phyloP scores from a whole-genome alignment of 2,888 invertebrate species.

The Latheticus oryzae region DNA sequence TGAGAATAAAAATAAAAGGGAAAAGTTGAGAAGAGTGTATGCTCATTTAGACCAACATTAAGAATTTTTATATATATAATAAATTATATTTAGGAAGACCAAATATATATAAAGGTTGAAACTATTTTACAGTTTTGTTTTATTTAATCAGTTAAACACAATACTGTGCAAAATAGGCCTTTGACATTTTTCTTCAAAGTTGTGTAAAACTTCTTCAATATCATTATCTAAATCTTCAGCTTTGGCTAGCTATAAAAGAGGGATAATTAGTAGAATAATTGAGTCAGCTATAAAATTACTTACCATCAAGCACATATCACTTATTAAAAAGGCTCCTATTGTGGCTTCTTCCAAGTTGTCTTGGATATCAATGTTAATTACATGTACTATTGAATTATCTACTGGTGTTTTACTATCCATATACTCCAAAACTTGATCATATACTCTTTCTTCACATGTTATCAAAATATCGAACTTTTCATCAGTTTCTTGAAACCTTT shows the following conservation, averaged over 20 bases:
- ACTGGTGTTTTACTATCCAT: slow-evolving; percentile 84
- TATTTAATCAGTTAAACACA: slow-evolving; percentile 83
- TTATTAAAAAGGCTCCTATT: slow-evolving; percentile 97
- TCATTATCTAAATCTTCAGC: slow-evolving; percentile 96
- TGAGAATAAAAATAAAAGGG: slow-evolving; percentile 89
- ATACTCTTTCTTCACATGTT: slow-evolving; percentile 98
- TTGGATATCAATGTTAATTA: slow-evolving; percentile 98
- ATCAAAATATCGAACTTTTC: slow-evolving; percentile 96
- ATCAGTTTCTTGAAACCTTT: slow-evolving; percentile 89
- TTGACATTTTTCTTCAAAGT: slow-evolving; percentile 90
- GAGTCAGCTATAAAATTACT: slow-evolving; percentile 16
- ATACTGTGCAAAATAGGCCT: slow-evolving; percentile 93
- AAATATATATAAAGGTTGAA: slow-evolving; percentile 35
- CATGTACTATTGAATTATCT: slow-evolving; percentile 90
- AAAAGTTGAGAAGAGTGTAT: slow-evolving; percentile 90
- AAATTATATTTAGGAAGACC: slow-evolving; percentile 40
- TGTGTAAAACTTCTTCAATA: slow-evolving; percentile 94
- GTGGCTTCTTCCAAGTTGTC: slow-evolving; percentile 99
- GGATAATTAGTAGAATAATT: slow-evolving; percentile 2
- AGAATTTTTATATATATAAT: slow-evolving; percentile 46
- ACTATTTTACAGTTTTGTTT: slow-evolving; percentile 17
- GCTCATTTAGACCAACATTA: slow-evolving; percentile 85
- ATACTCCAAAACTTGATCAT: slow-evolving; percentile 97
- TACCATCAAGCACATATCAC: slow-evolving; percentile 89
- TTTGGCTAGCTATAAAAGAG: slow-evolving; percentile 72